Base-by-base conservation (phyloP, 2,113 vertebrate species). In the Alosa alosa region DNA sequence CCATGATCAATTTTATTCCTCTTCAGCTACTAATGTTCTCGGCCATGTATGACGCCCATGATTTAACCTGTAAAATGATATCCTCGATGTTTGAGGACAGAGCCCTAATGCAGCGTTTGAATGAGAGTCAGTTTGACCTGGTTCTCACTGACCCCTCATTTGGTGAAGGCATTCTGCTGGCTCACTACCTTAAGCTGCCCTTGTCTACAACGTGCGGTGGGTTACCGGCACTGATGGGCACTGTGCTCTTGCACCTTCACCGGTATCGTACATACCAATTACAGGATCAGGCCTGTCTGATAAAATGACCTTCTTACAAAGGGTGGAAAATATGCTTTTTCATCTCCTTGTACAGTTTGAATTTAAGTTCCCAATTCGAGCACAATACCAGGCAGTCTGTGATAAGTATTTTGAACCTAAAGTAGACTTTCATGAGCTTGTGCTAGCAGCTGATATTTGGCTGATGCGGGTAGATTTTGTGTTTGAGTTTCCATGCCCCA, bases 401-500 rank as follows among this genome's bases (percentile, higher is more conserved):
- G 47, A 84, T 4, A 90, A 83, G 0, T 93, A 94, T 82, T 93
- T 95, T 31, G 91, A 90, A 18, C 90, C 90, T 4, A 89, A 86
- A 60, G 17, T 72, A 22, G 83, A 94, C 6, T 93, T 89, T 45
- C 36, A 92, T 1, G 85, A 91, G 10, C 78, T 96, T 18, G 55
- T 91, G 44, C 88, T 90, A 39, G 88, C 85, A 9, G 94, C 95
- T 8, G 95, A 96, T 49, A 85, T 95, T 0, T 95, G 94, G 93
- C 91, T 96, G 2, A 95, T 95, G 94, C 93, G 92, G 87, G 90
- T 84, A 0, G 93, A 96, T 86, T 96, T 95, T 91, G 94, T 96
- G 6, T 94, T 96, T 82, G 95, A 95, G 87, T 95, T 91, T 81
- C 94, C 95, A 46, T 91, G 93, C 0, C 95, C 94, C 7, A 94